Conservation (phyloP, 2,888 invertebrate genomes). For the Bellardia pandia region DNA sequence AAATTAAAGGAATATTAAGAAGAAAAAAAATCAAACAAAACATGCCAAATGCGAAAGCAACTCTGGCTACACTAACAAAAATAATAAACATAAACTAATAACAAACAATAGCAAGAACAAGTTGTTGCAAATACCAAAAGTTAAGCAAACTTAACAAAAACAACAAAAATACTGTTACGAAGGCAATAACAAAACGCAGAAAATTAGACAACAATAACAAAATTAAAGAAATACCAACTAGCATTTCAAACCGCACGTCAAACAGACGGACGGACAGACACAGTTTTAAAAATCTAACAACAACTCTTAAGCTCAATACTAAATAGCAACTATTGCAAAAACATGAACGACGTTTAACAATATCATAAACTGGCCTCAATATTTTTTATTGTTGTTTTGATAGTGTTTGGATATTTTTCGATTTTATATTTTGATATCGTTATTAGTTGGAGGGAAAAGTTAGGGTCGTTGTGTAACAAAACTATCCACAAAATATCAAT, state of each 20-base stretch:
- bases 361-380: constrained; percentile 14
- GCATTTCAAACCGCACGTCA: constrained; percentile 16
- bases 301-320: constrained; percentile 25
- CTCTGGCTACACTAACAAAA: constrained; percentile 10
- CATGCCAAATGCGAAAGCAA: background rate
- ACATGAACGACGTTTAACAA: background rate
- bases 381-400: background rate
- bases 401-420: background rate
- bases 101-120: constrained; percentile 36
- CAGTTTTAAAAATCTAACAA: background rate
- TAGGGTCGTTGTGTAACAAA: no score
- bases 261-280: background rate
- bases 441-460: background rate
- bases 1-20: background rate
- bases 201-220: constrained; percentile 8
- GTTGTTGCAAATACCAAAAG: constrained; percentile 66
- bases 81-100: constrained; percentile 2
- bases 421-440: background rate
- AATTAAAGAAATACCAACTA: constrained; percentile 13
- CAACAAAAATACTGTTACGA: background rate
- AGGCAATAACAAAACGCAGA: background rate
- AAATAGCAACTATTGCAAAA: background rate
- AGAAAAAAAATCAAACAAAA: background rate
- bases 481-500: no score
- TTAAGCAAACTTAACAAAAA: constrained; percentile 46